Evolutionary conservation across 2,113 vertebrate genomes (phyloP), one percentile per base, ranked within the genome.

Genomic region (Pseudorasbora parva): DNA sequence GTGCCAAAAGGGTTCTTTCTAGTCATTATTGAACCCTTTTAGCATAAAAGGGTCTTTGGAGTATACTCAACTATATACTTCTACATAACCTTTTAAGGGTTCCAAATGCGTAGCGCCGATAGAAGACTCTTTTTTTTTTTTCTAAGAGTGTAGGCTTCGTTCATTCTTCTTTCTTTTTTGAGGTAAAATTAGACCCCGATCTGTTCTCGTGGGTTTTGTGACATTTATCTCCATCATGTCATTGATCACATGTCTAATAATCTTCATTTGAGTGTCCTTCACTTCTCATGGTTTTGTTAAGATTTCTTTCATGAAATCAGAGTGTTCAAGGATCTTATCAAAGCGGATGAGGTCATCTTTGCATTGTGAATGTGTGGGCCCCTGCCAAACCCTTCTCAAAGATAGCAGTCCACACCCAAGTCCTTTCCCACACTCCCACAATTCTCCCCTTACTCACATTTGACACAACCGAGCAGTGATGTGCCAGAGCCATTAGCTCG

Each of bases 341-440:
- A 45, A 59, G 30, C 11, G 8, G 54, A 43, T 77, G 21, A 78
- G 25, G 33, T 78, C 37, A 45, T 77, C 54, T 41, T 77, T 33
- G 21, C 54, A 27, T 30, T 37, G 21, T 60, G n/a, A 27, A 78
- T 78, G n/a, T 78, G 56, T 78, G 76, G 51, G 21, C 54, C 74
- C 27, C 5, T 56, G 49, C 73, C 49, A 76, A 76, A 41, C 75
- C 33, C 56, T n/a, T 60, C 37, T 8, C 54, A 25, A 59, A 45
- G 76, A 78, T 78, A 62, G 56, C 33, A 45, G 56, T 59, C 33
- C 37, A 45, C 76, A 78, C 76, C 76, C 56, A 60, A 45, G 56
- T 43, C 56, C 37, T 78, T 78, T 78, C 37, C 56, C 75, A 78
- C 37, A 78, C 21, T 78, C 54, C 75, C 76, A 77, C 74, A 77